Evolutionary conservation across 2,113 vertebrate genomes (phyloP).

Genomic region (Siniperca knerii): DNA sequence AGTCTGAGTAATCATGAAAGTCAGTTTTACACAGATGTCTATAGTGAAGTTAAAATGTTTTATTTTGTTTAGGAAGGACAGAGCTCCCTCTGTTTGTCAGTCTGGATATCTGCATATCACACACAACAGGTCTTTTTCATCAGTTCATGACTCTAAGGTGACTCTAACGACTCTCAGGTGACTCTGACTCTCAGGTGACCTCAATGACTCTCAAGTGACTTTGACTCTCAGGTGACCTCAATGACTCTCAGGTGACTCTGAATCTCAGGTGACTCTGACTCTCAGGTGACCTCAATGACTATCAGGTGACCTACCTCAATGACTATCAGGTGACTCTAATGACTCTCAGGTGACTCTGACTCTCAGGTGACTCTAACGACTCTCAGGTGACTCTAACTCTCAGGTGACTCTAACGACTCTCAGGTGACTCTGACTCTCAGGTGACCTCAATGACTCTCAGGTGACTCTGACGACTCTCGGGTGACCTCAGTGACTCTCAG

Average conservation of each 20-base stretch:
- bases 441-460: neutral
- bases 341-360: neutral
- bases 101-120: too few species aligned
- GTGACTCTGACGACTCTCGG: too few species aligned
- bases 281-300: neutral
- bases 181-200: too few species aligned
- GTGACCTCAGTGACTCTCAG: too few species aligned
- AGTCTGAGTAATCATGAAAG: neutral
- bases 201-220: neutral
- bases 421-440: too few species aligned
- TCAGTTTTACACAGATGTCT: neutral
- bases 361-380: neutral
- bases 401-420: too few species aligned
- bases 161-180: neutral
- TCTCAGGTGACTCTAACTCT: neutral
- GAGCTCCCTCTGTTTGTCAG: neutral
- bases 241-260: neutral
- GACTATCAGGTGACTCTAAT: too few species aligned
- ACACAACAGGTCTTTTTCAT: too few species aligned
- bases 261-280: neutral
- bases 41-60: neutral
- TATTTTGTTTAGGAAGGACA: neutral
- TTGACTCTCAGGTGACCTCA: too few species aligned
- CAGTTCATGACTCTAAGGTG: neutral
- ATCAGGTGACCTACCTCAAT: neutral